These are phyloP conservation scores for Drosophila niveifrons DNA, from an alignment of 2,888 invertebrate species.

Conservation along the genomic window DNA sequence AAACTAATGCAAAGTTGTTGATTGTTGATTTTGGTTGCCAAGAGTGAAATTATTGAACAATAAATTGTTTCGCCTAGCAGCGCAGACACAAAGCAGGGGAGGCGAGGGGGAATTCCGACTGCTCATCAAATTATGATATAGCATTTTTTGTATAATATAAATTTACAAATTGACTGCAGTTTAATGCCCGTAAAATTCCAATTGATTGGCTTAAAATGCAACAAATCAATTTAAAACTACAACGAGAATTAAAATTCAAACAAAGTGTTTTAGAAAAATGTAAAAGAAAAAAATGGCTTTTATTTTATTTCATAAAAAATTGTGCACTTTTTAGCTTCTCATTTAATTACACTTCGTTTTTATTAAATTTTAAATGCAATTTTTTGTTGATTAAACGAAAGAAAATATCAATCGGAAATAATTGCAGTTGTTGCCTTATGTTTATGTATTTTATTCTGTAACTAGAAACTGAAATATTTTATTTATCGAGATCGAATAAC, in stretches of 20 bases:
- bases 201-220: neutral
- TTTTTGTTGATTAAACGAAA: too few species aligned
- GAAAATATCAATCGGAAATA: neutral
- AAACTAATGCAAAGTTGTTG: constrained; percentile 73
- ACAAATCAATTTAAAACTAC: neutral
- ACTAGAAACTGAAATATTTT: neutral
- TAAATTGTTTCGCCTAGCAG: constrained; percentile 40
- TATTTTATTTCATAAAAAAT: too few species aligned
- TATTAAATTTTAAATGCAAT: neutral
- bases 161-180: neutral
- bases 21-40: constrained; percentile 77
- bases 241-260: neutral
- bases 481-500: neutral
- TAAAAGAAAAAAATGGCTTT: neutral
- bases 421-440: neutral
- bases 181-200: neutral
- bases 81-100: constrained; percentile 1
- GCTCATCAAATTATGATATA: constrained; percentile 1
- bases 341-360: too few species aligned
- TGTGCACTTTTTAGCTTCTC: too few species aligned
- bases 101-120: neutral
- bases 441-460: neutral
- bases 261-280: neutral
- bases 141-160: neutral
- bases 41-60: constrained; percentile 80